Evolutionary conservation across 2,888 invertebrate genomes (phyloP), one percentile per base, ranked within the genome.

Genomic region (Unio pictorum): DNA sequence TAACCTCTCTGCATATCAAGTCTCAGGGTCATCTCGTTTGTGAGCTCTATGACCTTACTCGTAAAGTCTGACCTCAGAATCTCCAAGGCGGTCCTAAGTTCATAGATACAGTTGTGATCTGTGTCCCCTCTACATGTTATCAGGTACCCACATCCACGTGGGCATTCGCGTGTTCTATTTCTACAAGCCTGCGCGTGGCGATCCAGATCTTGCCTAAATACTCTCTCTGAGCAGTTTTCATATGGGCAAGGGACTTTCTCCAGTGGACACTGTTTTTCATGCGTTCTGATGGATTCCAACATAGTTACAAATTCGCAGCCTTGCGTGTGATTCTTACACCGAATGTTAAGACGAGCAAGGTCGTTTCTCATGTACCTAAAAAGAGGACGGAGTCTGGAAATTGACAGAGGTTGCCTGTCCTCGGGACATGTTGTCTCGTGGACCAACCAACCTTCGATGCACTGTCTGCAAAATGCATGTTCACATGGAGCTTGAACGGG

Each of bases 401-500:
- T 18, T 3, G 76, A 66, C 17, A 87, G 73, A 7, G 76, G 77
- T 61, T 73, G 74, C 61, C 87, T 72, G 79, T 86, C 86, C 61
- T 86, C 86, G 8, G 87, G 87, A 73, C 87, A 87, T 26, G 76
- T 76, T 56, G 74, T 81, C 67, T 87, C 85, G 58, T 84, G 79
- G 11, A 82, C 82, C 4, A 87, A 76, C 87, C 86, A 87, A 23
- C 77, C 85, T 54, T 81, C 78, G 54, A 87, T 87, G 67, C 87
- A 87, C 6, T 73, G 45, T 56, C 79, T 71, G 73, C 87, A 87
- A 76, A 79, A 87, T n/a, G 86, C 83, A 73, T 87, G 86, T 65
- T 87, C 86, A 73, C 87, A 87, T 8, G 84, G 85, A n/a, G 86
- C 83, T 72, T 87, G 86, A 20, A 86, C 77, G 0, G 86, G 84